Percentiles rank a stretch among this genome's conserved stretches.
These are phyloP conservation scores for Ephestia elutella DNA, from an alignment of 1,140 invertebrate species.

Conservation along the genomic window DNA sequence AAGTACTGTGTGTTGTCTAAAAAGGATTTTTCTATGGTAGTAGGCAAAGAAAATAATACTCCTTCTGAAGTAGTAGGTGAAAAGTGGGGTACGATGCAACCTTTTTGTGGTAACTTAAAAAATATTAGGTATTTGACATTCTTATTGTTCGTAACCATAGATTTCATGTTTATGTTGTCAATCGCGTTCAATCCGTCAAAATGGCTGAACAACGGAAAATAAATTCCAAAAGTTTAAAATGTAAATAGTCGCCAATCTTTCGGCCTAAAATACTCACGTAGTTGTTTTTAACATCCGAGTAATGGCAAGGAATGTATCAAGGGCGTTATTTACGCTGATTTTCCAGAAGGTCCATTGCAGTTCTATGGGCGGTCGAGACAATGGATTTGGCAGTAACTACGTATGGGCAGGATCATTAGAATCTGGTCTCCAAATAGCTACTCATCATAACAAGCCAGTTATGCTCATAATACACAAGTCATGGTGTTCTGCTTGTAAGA, in stretches of 20 bases:
- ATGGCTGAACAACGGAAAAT: conserved; percentile 29
- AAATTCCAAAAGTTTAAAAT: conserved; percentile 30
- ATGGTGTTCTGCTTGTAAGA: conserved; percentile 79
- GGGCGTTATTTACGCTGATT: conserved; percentile 38
- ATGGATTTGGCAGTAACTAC: conserved; percentile 63
- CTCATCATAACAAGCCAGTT: conserved; percentile 71
- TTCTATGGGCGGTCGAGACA: conserved; percentile 36
- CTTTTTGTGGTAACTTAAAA: neutral
- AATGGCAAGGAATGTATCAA: conserved; percentile 46
- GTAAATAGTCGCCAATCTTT: conserved; percentile 22
- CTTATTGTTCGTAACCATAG: neutral
- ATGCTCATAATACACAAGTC: conserved; percentile 79
- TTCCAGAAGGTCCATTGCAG: conserved; percentile 44
- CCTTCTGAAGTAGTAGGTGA: too few relatives aligned
- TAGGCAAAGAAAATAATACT: too few relatives aligned
- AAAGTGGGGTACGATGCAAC: neutral
- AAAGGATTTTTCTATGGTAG: neutral
- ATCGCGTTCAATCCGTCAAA: conserved; percentile 23
- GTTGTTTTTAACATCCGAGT: conserved; percentile 17
- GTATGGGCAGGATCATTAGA: conserved; percentile 69
- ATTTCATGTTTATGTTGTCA: neutral
- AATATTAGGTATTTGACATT: neutral
- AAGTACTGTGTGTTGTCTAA: neutral
- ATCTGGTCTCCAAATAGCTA: conserved; percentile 66
- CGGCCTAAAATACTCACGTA: conserved; percentile 12